Base-by-base conservation (phyloP, 2,113 vertebrate species). In the Ceratotherium simum region DNA sequence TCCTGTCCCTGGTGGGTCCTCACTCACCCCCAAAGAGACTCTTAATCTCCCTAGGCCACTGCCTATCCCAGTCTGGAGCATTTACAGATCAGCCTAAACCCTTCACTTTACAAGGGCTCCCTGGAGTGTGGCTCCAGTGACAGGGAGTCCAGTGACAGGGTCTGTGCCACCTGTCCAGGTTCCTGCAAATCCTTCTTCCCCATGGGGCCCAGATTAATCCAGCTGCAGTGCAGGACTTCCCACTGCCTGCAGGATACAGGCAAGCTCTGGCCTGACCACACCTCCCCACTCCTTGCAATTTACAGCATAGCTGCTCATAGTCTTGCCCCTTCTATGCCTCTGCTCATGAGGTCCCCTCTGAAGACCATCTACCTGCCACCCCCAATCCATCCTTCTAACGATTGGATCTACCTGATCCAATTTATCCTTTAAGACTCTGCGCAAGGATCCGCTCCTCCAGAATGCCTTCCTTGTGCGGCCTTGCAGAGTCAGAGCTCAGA, bases 121-220 rank as follows among this genome's bases (percentile, higher is more conserved):
- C n/a, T 23, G 31, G 2, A 29, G 39, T 12, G 0, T 3, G 23
- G 42, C 76, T 33, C 36, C 1, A 33, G 39, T 1, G 3, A 62
- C 6, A 13, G 29, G 2, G 3, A 42, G 42, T 33, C 36, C 1
- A 33, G 31, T 1, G 3, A 62, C 6, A 13, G 29, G 2, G 3
- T n/a, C 62, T 27, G 3, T 20, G 33, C 56, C 56, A 12, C 39
- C 36, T 11, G 36, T 67, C 46, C 29, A 0, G 1, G 27, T 46
- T 78, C 21, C 72, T 58, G 60, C 60, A 93, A 42, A 39, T 78
- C n/a, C 3, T 2, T 56, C 69, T 75, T 33, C n/a, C 33, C 4
- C 14, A 13, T 33, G 14, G 60, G 36, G 29, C 29, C 51, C 21
- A n/a, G 39, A 29, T 29, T 12, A 16, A 33, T 23, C 46, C 3